Evolutionary conservation across 2,888 invertebrate genomes (phyloP).

Genomic region (Drosophila rubida): DNA sequence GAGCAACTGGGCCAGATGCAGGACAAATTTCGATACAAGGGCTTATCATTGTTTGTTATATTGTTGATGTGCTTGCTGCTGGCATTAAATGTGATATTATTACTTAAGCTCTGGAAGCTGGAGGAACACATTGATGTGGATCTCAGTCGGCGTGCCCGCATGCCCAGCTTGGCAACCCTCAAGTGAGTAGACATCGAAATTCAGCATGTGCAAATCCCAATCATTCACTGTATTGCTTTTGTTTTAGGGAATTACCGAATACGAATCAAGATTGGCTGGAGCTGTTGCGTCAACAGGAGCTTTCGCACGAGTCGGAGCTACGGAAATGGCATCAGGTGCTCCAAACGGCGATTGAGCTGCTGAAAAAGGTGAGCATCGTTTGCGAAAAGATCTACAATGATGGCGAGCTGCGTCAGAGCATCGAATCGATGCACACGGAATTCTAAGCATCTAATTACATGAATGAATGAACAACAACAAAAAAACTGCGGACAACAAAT

Average conservation of each 20-base stretch:
- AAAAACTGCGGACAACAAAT: slow-evolving; percentile 12
- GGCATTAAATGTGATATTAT: slow-evolving; percentile 91
- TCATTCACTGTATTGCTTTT: neutral
- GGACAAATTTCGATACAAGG: slow-evolving; percentile 76
- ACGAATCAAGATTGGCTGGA: slow-evolving; percentile 93
- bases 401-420: slow-evolving; percentile 78
- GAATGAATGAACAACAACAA: neutral
- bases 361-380: slow-evolving; percentile 89
- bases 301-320: slow-evolving; percentile 92
- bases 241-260: slow-evolving; percentile 88
- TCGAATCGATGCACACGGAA: slow-evolving; percentile 77
- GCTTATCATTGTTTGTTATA: slow-evolving; percentile 85
- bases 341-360: slow-evolving; percentile 89
- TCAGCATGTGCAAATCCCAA: neutral
- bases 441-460: slow-evolving; percentile 57
- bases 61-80: slow-evolving; percentile 88
- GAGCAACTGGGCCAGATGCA: slow-evolving; percentile 40
- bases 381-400: slow-evolving; percentile 83
- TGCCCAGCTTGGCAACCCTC: slow-evolving; percentile 81
- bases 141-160: slow-evolving; percentile 77
- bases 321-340: slow-evolving; percentile 92
- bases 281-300: slow-evolving; percentile 92
- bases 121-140: slow-evolving; percentile 86
- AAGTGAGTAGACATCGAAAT: slow-evolving; percentile 68
- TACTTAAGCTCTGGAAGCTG: slow-evolving; percentile 92